Percentiles rank a stretch among this genome's conserved stretches.
Evolutionary conservation across 2,797 vertebrate genomes (phyloP).

Genomic region (Chiroxiphia lanceolata): DNA sequence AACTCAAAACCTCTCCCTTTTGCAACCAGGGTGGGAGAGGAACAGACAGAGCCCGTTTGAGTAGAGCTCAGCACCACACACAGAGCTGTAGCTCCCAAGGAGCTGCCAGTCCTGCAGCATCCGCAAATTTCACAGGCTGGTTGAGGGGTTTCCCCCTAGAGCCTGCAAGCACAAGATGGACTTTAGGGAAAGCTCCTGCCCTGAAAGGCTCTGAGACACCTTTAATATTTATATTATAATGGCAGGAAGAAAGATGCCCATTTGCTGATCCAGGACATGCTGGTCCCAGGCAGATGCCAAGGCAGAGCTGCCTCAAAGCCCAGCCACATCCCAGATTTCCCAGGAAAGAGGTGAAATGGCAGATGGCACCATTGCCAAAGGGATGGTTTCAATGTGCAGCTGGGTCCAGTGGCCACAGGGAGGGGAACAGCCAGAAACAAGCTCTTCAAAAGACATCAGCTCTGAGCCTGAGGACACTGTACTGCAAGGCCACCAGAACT

Average conservation of each 20-base stretch:
- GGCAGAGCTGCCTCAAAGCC: not conserved
- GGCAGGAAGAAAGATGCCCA: not conserved
- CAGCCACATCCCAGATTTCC: fast-evolving
- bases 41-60: not conserved
- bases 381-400: not conserved
- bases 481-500: not conserved
- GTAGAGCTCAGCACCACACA: not conserved
- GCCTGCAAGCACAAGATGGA: not conserved
- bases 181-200: not conserved
- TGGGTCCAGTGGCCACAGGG: no score
- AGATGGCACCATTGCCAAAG: not conserved
- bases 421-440: not conserved
- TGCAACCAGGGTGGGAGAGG: not conserved
- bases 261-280: no score
- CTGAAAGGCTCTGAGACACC: fast-evolving
- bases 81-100: fast-evolving
- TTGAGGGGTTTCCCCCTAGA: not conserved
- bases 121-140: fast-evolving
- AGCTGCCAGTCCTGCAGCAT: not conserved
- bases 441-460: not conserved
- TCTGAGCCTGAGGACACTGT: fast-evolving
- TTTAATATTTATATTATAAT: not conserved
- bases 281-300: not conserved
- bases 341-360: not conserved
- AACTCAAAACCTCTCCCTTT: not conserved